Evolutionary conservation across 92 coral and sea anemone genomes (phyloP), one percentile per base, ranked within the genome.

Genomic region (Palythoa caribaeorum): DNA sequence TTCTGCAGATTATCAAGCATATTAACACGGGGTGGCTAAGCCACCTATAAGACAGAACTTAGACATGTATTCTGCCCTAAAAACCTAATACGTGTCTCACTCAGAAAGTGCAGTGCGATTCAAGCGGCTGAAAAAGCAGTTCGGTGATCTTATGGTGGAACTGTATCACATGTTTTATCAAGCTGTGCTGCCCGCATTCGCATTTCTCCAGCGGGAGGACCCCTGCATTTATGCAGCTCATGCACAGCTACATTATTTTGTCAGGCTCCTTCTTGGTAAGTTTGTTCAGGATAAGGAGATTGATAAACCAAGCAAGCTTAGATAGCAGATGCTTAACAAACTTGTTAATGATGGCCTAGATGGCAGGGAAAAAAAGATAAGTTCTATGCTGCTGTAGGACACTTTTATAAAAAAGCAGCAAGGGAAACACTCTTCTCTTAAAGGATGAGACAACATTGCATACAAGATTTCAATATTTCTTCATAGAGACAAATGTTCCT

Each of bases 381-480:
- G 84, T 76, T 89, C 40, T 84, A 90, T 71, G 73, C 40, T 76
- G 90, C 87, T 77, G 89, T 85, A 85, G 76, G 80, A 75, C 77
- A 69, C 71, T 90, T 90, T 81, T 90, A 90, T 70, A 73, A 85
- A 71, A 59, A 38, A 84, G 89, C 89, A 28, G 62, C 89, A 76
- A n/a, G 15, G 20, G 92, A 90, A 84, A 87, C 92, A 40, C 51
- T 85, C 92, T 89, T 83, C 92, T 72, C 69, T 79, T 85, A 48
- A 78, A 85, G 79, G 75, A 85, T 59, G 80, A 90, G 50, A 72
- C 78, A 60, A 85, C 78, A 62, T 76, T 85, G 89, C 92, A 71
- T 77, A 70, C 78, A 44, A 73, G 78, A 74, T 89, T 75, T 84
- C 71, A 84, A 68, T 68, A 74, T 89, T 10, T 10, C 17, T 55